phyloP scores from a whole-genome alignment of 1,140 invertebrate genomes.

The Telenomus remus region DNA sequence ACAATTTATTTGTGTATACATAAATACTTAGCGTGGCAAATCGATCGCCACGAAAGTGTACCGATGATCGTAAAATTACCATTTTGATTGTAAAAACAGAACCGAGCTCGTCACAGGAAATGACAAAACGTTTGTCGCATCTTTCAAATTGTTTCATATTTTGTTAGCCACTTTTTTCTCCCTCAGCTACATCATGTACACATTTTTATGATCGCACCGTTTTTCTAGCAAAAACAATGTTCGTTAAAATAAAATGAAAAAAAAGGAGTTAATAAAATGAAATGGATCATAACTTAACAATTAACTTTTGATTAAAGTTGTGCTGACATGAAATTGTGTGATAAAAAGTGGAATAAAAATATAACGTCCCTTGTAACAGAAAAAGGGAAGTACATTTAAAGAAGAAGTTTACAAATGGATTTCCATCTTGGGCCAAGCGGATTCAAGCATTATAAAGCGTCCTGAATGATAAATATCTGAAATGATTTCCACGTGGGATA shows the following conservation, averaged over 20 bases:
- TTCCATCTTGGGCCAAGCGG: slow-evolving; percentile 42
- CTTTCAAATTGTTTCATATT: no score
- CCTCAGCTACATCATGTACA: no score
- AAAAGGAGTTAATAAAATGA: background rate
- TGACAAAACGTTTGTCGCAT: no score
- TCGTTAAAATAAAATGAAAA: background rate
- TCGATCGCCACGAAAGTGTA: background rate
- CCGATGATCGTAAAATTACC: background rate
- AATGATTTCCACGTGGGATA: slow-evolving; percentile 40
- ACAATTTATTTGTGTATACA: slow-evolving; percentile 3
- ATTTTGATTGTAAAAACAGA: no score
- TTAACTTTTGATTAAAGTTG: background rate
- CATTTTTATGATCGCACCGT: no score
- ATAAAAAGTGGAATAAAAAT: slow-evolving; percentile 11
- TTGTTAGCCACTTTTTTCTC: no score
- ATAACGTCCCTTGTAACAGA: slow-evolving; percentile 4
- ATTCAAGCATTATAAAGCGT: slow-evolving; percentile 51
- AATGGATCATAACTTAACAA: no score
- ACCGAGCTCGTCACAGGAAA: no score
- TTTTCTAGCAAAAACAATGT: background rate
- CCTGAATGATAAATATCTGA: slow-evolving; percentile 36
- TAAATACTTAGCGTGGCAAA: background rate
- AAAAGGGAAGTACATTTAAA: slow-evolving; percentile 21
- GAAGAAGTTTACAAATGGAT: slow-evolving; percentile 37
- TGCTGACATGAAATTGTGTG: background rate